phyloP scores from a whole-genome alignment of 2,113 vertebrate genomes.

The Anguilla japonica region DNA sequence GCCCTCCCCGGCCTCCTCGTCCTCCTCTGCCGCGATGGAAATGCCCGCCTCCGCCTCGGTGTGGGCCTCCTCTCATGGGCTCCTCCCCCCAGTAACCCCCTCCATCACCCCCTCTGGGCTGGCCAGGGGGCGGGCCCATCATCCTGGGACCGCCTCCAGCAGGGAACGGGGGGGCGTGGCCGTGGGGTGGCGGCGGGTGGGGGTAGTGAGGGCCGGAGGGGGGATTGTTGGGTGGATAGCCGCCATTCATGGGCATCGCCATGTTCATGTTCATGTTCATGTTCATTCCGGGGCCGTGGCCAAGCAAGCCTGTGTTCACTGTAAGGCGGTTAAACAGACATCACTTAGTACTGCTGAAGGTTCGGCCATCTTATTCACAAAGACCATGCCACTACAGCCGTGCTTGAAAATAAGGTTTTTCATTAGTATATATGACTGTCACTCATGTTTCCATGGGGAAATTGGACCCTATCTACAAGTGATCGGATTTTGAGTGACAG shows the following conservation, averaged over 20 bases:
- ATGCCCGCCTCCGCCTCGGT: conserved; percentile 64
- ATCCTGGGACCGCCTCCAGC: conserved; percentile 73
- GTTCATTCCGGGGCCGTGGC: conserved; percentile 74
- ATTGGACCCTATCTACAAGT: not conserved
- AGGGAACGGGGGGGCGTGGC: conserved; percentile 70
- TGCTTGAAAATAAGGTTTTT: too few relatives aligned
- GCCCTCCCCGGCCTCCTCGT: conserved; percentile 43
- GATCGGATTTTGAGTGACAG: not conserved
- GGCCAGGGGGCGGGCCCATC: conserved; percentile 78
- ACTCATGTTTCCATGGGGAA: too few relatives aligned
- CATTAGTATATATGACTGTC: too few relatives aligned
- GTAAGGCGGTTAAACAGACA: not conserved
- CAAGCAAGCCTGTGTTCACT: conserved; percentile 78
- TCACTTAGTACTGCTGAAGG: not conserved
- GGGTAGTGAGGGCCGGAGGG: conserved; percentile 77
- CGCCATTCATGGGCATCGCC: conserved; percentile 77
- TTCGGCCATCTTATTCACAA: not conserved
- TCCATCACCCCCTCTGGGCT: conserved; percentile 63
- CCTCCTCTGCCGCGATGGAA: conserved; percentile 82
- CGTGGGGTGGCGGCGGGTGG: conserved; percentile 75
- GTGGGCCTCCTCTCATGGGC: conserved; percentile 81
- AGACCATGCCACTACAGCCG: not conserved
- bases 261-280: conserved; percentile 60
- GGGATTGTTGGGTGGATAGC: conserved; percentile 78
- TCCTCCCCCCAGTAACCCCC: conserved; percentile 87